Percentiles rank a stretch among this genome's conserved stretches.
phyloP scores from a whole-genome alignment of 2,113 vertebrate species.

The Mystacornis crossleyi region DNA sequence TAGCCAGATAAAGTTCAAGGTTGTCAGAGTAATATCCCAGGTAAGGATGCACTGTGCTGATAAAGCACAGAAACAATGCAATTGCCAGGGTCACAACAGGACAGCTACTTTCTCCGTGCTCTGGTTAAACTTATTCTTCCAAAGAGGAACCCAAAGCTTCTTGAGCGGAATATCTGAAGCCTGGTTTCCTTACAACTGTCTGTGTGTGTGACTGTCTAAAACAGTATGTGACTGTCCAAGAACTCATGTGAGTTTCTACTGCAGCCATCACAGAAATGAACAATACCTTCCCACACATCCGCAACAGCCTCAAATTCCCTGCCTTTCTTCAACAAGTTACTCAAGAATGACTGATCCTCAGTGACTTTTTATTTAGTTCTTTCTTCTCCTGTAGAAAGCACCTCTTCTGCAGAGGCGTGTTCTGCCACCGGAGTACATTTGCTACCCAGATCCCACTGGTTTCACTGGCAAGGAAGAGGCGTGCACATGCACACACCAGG shows the following conservation, averaged over 20 bases:
- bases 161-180: neutral
- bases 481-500: fast-evolving
- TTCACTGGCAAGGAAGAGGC: neutral
- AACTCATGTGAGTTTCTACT: neutral
- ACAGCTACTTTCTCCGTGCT: neutral
- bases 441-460: neutral
- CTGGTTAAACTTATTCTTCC: neutral
- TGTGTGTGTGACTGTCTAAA: neutral
- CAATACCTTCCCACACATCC: neutral
- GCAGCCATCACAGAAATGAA: neutral
- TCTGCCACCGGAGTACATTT: neutral
- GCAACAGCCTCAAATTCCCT: neutral
- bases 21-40: neutral
- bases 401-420: neutral
- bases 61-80: neutral
- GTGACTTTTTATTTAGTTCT: neutral
- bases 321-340: neutral
- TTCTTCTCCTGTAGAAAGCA: neutral
- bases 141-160: neutral
- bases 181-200: neutral
- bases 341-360: neutral
- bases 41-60: neutral
- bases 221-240: neutral
- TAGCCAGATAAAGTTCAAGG: neutral
- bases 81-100: neutral